Evolutionary conservation across 2,888 invertebrate species (phyloP), one percentile per base, ranked within the genome.

Genomic region (Scaptomyza polygonia): DNA sequence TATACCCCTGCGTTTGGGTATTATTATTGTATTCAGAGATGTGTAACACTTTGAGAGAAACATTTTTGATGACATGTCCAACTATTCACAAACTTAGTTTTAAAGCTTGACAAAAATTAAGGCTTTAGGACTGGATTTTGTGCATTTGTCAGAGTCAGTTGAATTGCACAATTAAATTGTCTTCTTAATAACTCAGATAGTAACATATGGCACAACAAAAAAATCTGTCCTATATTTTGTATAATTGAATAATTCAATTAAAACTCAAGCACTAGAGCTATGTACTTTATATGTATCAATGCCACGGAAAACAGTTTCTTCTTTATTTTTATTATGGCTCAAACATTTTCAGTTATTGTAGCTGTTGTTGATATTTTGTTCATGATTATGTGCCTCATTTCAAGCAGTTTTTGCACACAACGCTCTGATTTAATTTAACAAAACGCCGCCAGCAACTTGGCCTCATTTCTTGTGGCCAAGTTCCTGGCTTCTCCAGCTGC

Each of bases 341-440:
- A 29, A 27, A 42, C 27, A 18, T 48, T 48, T 39, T 25, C n/a
- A 54, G 32, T 36, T 47, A 16, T 43, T 55, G 30, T 43, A 44
- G 32, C 12, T 69, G 49, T 39, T 49, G 56, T 18, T 74, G 51
- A 32, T 66, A 55, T 66, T 86, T 83, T 80, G 80, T 82, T 71
- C 74, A 83, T 74, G 81, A 82, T 86, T 83, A 83, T 82, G 65
- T 80, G 70, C 67, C 82, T 76, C 82, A 85, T 76, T 81, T 75
- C 64, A 56, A 64, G 45, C 59, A 43, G 62, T 75, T 68, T 73
- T 76, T 73, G 66, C 67, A 45, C 65, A 70, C 45, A 59, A 70
- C 70, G 70, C 72, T 80, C 84, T 85, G 82, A 85, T 84, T 87
- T 77, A 84, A 85, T 85, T 87, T 85, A 82, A 73, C 73, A 76